Evolutionary conservation across 2,113 vertebrate species (phyloP).

Genomic region (Polyodon spathula): DNA sequence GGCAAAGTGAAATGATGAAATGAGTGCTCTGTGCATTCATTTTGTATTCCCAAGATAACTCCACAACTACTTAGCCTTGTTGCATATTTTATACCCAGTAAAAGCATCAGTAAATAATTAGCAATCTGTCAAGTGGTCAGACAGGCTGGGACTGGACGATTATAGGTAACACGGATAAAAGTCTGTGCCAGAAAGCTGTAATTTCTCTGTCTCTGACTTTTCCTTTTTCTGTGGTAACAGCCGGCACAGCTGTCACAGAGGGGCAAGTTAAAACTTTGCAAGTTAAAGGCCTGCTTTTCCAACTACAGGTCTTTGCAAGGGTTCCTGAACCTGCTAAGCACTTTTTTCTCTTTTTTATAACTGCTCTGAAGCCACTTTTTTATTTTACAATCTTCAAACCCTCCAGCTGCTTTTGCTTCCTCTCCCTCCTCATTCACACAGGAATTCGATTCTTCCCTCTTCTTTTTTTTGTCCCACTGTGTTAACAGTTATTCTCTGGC

Average conservation of each 20-base stretch:
- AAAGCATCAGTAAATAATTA: conserved; percentile 55
- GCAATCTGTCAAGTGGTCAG: conserved; percentile 55
- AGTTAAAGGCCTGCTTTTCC: conserved; percentile 16
- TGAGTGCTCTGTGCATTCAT: conserved; percentile 27
- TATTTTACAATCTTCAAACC: conserved; percentile 30
- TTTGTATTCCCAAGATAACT: conserved; percentile 48
- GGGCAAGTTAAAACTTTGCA: conserved; percentile 37
- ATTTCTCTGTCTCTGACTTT: conserved; percentile 36
- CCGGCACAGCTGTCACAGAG: conserved; percentile 28
- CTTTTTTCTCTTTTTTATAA: conserved; percentile 31
- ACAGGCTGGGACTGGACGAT: conserved; percentile 62
- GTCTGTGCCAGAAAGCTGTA: conserved; percentile 47
- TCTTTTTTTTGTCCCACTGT: conserved; percentile 36
- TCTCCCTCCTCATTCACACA: conserved; percentile 20
- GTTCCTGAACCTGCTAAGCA: neutral
- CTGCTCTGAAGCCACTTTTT: conserved; percentile 25
- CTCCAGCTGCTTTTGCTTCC: conserved; percentile 30
- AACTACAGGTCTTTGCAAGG: conserved; percentile 21
- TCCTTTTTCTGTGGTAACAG: conserved; percentile 37
- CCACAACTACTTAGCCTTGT: conserved; percentile 34
- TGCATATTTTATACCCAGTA: conserved; percentile 39
- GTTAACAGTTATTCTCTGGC: conserved; percentile 40
- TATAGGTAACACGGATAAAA: conserved; percentile 56
- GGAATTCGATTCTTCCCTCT: conserved; percentile 23
- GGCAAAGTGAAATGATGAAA: conserved; percentile 31